phyloP scores from a whole-genome alignment of 2,888 invertebrate species.

The Gryllus longicercus region DNA sequence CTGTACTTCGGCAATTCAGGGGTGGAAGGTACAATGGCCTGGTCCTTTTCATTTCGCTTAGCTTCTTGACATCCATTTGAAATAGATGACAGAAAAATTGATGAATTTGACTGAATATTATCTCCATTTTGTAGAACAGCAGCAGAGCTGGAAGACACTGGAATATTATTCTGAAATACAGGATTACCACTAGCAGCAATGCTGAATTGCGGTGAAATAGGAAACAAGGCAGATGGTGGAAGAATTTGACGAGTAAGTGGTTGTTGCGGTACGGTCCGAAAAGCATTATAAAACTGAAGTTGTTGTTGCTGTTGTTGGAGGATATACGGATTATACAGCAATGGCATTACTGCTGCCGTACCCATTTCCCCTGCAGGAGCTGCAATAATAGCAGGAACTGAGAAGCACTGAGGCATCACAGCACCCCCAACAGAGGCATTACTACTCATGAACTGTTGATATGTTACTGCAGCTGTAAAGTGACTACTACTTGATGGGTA shows the following conservation, averaged over 20 bases:
- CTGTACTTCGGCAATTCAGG: no score
- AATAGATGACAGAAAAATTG: not conserved
- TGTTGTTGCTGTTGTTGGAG: slow-evolving; percentile 51
- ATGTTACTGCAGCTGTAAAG: slow-evolving; percentile 45
- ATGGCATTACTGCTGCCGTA: slow-evolving; percentile 49
- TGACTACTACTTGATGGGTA: slow-evolving; percentile 25
- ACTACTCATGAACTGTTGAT: slow-evolving; percentile 57
- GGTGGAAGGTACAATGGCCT: no score
- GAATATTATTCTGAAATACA: not conserved
- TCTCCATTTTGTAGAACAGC: not conserved
- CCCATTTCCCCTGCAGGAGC: not conserved
- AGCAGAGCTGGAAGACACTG: slow-evolving; percentile 6
- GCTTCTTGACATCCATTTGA: not conserved
- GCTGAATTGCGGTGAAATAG: not conserved
- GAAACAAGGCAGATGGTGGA: not conserved
- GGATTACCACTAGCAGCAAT: not conserved
- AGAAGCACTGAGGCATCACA: slow-evolving; percentile 54
- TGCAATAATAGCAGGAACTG: slow-evolving; percentile 46
- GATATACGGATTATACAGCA: slow-evolving; percentile 52
- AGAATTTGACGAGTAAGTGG: not conserved
- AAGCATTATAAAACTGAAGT: slow-evolving; percentile 43
- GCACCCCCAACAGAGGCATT: slow-evolving; percentile 45
- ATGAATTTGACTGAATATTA: not conserved
- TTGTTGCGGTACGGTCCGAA: not conserved
- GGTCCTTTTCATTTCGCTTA: not conserved